These are phyloP conservation scores for Neosalanx taihuensis DNA, from an alignment of 2,797 vertebrate genomes.

Conservation along the genomic window DNA sequence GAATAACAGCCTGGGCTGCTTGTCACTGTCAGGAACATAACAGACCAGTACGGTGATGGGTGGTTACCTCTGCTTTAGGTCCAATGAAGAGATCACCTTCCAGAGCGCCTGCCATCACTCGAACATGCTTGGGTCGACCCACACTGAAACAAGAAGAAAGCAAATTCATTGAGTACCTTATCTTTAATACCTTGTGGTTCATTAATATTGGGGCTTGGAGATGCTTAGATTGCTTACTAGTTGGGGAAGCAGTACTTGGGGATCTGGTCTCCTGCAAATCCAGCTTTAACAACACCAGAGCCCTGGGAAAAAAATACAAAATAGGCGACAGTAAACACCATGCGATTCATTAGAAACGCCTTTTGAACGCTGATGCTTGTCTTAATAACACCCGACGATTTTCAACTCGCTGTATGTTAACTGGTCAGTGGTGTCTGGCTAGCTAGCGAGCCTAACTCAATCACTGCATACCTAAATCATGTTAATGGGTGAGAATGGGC, in stretches of 20 bases:
- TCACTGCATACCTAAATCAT: too few species aligned
- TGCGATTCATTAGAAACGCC: not conserved
- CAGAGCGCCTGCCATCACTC: conserved; percentile 89
- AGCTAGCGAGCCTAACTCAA: too few species aligned
- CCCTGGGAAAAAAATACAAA: conserved; percentile 67
- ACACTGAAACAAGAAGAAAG: conserved; percentile 67
- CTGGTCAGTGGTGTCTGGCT: too few species aligned
- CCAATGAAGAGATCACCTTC: conserved; percentile 91
- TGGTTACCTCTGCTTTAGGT: conserved; percentile 86
- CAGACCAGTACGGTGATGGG: not conserved
- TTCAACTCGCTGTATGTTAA: too few species aligned
- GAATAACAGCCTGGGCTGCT: too few species aligned
- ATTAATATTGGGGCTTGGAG: not conserved
- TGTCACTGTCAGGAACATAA: not conserved
- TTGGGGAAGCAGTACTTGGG: conserved; percentile 92
- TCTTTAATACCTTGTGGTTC: not conserved
- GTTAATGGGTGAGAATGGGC: too few species aligned
- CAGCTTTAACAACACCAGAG: conserved; percentile 88
- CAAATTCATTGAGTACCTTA: not conserved
- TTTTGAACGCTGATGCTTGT: not conserved
- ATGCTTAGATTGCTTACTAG: conserved; percentile 74
- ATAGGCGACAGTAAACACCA: not conserved
- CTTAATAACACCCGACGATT: too few species aligned
- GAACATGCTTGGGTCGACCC: conserved; percentile 87
- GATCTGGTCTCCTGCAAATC: conserved; percentile 91